Conservation (phyloP, 1,140 invertebrate genomes). For the Orussus abietinus region DNA sequence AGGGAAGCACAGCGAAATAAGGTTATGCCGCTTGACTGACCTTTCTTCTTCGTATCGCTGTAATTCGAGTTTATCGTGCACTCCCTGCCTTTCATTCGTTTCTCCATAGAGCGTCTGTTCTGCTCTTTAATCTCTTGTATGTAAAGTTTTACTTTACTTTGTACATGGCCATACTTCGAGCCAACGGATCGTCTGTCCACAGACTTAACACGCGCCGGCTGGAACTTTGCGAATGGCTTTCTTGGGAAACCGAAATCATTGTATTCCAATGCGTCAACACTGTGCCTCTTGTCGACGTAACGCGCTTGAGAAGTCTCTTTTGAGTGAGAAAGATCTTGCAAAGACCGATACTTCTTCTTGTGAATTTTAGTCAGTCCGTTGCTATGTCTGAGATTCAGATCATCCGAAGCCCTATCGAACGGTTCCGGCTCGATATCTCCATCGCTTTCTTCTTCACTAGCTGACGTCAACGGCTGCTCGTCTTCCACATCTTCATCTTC, state of each 20-base stretch:
- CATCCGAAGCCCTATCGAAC: slow-evolving; percentile 40
- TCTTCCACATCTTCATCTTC: slow-evolving; percentile 21
- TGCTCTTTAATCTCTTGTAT: slow-evolving; percentile 38
- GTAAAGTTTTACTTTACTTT: slow-evolving; percentile 45
- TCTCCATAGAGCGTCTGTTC: slow-evolving; percentile 26
- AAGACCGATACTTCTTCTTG: slow-evolving; percentile 41
- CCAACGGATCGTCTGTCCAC: too few relatives aligned
- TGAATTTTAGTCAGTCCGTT: slow-evolving; percentile 26
- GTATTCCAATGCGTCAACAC: slow-evolving; percentile 3
- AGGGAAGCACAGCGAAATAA: too few relatives aligned
- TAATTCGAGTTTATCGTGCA: slow-evolving; percentile 8
- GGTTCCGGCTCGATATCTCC: slow-evolving; percentile 27
- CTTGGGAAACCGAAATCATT: slow-evolving; percentile 12
- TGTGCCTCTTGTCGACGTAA: slow-evolving; percentile 15
- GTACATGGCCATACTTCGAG: slow-evolving; percentile 32
- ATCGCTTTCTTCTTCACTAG: slow-evolving; percentile 24
- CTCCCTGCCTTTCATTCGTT: slow-evolving; percentile 21
- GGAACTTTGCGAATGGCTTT: too few relatives aligned
- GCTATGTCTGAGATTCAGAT: slow-evolving; percentile 32
- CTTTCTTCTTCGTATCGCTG: slow-evolving; percentile 20
- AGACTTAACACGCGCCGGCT: too few relatives aligned
- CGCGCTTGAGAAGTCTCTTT: slow-evolving; percentile 5
- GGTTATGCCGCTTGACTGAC: too few relatives aligned
- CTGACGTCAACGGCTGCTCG: slow-evolving; percentile 9
- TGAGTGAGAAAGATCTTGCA: slow-evolving; percentile 34